Percentiles rank a stretch among this genome's conserved stretches.
Conservation (phyloP, 2,888 invertebrate genomes). For the Caenorhabditis macrosperma region DNA sequence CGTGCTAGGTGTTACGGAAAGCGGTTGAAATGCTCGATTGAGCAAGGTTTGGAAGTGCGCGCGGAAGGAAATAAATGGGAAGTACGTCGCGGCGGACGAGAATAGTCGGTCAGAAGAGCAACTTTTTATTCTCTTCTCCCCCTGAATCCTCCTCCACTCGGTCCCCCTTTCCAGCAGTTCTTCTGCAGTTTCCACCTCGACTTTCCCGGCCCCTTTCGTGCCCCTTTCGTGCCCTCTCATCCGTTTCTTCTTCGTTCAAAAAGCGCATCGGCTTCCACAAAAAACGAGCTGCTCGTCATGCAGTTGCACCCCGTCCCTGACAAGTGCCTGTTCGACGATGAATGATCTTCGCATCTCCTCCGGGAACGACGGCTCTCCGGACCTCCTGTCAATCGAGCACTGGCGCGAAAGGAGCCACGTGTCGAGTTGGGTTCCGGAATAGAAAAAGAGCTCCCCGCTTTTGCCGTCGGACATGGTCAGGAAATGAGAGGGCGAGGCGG, state of each 20-base stretch:
- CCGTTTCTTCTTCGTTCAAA: too few species aligned
- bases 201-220: too few species aligned
- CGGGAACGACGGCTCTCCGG: not conserved
- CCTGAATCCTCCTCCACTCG: too few species aligned
- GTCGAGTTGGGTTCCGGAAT: conserved; percentile 1
- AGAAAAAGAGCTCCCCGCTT: conserved; percentile 1
- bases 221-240: too few species aligned
- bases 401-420: not conserved
- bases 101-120: too few species aligned
- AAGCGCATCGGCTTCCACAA: not conserved
- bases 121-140: too few species aligned
- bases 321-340: not conserved
- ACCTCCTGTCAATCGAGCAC: conserved; percentile 14
- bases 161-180: too few species aligned
- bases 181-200: too few species aligned
- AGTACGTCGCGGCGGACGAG: not conserved
- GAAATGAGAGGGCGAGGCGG: conserved; percentile 20
- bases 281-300: conserved; percentile 5
- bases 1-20: not conserved
- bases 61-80: not conserved
- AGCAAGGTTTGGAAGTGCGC: conserved; percentile 23
- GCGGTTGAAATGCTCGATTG: conserved; percentile 31
- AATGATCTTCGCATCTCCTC: not conserved
- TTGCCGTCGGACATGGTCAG: not conserved
- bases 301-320: not conserved